These are phyloP conservation scores for Matsumurasca onukii DNA, from an alignment of 1,140 invertebrate genomes.

Conservation along the genomic window DNA sequence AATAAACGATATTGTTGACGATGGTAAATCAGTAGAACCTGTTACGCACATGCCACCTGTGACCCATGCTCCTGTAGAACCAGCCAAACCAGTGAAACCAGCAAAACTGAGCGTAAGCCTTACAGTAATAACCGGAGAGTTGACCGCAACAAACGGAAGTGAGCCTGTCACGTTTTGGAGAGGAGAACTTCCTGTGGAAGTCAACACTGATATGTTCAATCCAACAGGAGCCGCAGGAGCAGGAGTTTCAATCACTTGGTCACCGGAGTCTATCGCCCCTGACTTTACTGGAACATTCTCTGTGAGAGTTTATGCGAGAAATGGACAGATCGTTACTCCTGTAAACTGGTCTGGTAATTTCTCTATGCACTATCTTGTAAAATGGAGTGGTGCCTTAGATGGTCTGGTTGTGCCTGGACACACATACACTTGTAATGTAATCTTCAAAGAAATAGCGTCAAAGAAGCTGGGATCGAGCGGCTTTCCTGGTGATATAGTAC, in stretches of 20 bases:
- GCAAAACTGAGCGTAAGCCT: conserved; percentile 17
- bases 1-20: conserved; percentile 13
- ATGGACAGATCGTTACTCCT: neutral
- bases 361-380: conserved; percentile 4
- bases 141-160: conserved; percentile 24
- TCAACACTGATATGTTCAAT: conserved; percentile 28
- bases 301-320: neutral
- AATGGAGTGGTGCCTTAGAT: conserved; percentile 17
- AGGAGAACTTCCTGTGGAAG: conserved; percentile 25
- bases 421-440: conserved; percentile 13
- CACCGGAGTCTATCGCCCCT: neutral
- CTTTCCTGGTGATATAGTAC: neutral
- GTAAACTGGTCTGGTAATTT: conserved; percentile 21
- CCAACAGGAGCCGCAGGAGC: conserved; percentile 21
- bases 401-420: neutral
- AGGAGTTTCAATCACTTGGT: conserved; percentile 26
- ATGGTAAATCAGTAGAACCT: no score
- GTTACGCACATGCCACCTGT: conserved; percentile 1
- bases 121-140: conserved; percentile 10
- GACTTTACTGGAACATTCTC: conserved; percentile 22
- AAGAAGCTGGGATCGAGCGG: neutral
- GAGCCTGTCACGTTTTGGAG: conserved; percentile 20
- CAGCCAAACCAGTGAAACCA: conserved; percentile 17
- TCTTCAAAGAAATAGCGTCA: conserved; percentile 21
- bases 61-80: no score